Base-by-base conservation (phyloP, 2,888 invertebrate species). In the Cepaea hortensis region DNA sequence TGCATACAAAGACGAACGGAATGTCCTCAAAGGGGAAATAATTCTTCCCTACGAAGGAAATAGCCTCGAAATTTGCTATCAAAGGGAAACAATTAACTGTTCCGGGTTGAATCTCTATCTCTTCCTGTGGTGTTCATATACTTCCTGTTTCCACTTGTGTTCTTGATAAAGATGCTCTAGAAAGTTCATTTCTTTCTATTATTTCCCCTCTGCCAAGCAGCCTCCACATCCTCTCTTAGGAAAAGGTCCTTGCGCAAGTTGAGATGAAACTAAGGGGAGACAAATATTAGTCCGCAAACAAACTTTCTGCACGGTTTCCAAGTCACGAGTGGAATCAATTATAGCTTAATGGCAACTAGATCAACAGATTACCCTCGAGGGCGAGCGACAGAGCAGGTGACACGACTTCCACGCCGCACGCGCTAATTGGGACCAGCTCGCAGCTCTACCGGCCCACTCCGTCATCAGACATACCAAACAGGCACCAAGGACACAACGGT, bases 201-300 rank as follows among this genome's bases (percentile, higher is more conserved):
- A 13, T 65, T 65, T 48, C 65, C 70, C 46, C 48, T 68, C 18
- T 46, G 15, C 3, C 75, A 48, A 76, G 35, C 11, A 76, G 15
- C 55, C 20, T n/a, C 13, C 9, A 35, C 23, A 23, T 23, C 35
- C 5, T 18, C 61, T 46, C 61, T 13, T 0, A 9, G 18, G n/a
- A 61, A 55, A 75, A 76, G 62, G 61, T 76, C 76, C 76, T 84
- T 84, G 50, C 84, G 84, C 84, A 84, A 84, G 84, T 62, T 84
- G 84, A 83, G 83, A 83, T 75, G 73, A 75, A 62, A 65, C 76
- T 76, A 84, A 46, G 84, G 61, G 62, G 76, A 76, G 76, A 50
- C 84, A 84, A 84, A 84, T 84, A 84, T 84, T 84, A 68, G 84
- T 84, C 76, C 6, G 50, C 84, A 84, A 84, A 84, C 84, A 84